Evolutionary conservation across 2,113 vertebrate species (phyloP).

Genomic region (Dicentrarchus labrax): DNA sequence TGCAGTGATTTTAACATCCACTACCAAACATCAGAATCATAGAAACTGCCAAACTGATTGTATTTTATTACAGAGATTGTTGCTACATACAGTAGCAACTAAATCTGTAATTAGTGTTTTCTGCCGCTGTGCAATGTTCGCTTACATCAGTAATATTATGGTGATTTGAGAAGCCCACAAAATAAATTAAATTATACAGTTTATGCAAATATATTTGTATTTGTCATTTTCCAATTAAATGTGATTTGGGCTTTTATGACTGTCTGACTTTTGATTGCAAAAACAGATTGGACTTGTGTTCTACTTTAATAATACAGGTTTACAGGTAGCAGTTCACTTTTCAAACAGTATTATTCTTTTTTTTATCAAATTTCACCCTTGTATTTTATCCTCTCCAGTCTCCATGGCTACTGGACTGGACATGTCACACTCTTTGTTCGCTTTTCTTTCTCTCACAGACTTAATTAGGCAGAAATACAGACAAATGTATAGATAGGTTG

Average conservation of each 20-base stretch:
- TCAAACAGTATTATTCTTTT: not conserved
- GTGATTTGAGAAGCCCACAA: not conserved
- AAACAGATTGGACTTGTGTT: not conserved
- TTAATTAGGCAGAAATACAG: slow-evolving; percentile 12
- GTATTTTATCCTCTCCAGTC: not conserved
- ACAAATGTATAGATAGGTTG: not conserved
- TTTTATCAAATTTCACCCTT: not conserved
- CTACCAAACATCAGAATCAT: not conserved
- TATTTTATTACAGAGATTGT: not conserved
- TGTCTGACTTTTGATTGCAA: not conserved
- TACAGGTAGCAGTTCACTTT: not conserved
- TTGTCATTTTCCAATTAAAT: not conserved
- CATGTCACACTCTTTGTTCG: not conserved
- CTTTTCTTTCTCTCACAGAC: not conserved
- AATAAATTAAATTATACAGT: not conserved
- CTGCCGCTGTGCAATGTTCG: not conserved
- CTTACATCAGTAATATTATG: not conserved
- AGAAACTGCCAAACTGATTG: not conserved
- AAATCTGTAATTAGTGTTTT: not conserved
- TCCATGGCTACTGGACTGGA: slow-evolving; percentile 22
- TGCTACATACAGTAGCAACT: not conserved
- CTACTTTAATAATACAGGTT: not conserved
- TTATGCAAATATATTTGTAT: not conserved
- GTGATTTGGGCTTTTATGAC: not conserved
- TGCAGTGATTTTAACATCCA: not conserved